phyloP scores from a whole-genome alignment of 2,888 invertebrate species.

The Sesia bembeciformis region DNA sequence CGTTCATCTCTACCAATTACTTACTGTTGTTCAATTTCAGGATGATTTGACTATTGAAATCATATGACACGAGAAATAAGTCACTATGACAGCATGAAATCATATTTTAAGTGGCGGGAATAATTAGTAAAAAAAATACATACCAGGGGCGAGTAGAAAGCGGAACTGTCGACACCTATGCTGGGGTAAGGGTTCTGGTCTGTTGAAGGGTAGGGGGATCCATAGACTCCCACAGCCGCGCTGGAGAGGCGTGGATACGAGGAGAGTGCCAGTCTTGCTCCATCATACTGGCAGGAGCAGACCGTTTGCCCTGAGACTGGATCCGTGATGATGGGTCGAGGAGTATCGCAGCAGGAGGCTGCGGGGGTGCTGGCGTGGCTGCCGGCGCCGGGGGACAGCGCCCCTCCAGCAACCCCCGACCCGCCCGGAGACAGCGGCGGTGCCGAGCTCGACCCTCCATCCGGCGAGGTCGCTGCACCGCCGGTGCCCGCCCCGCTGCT shows the following conservation, averaged over 20 bases:
- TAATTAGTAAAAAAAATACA: conserved; percentile 56
- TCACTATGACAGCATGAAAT: background rate
- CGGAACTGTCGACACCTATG: conserved; percentile 94
- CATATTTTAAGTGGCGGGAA: background rate
- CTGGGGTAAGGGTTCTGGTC: conserved; percentile 95
- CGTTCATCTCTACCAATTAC: no score
- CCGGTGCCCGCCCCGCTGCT: conserved; percentile 83
- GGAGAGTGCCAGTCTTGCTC: conserved; percentile 87
- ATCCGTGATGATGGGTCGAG: conserved; percentile 92
- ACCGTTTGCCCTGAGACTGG: conserved; percentile 94
- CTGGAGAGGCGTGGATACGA: conserved; percentile 85
- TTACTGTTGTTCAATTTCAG: no score
- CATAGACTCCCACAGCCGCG: conserved; percentile 87
- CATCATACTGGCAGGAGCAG: conserved; percentile 95
- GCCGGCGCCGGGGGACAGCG: conserved; percentile 74
- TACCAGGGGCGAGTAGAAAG: conserved; percentile 96
- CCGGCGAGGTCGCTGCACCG: conserved; percentile 83
- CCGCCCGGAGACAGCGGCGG: conserved; percentile 83
- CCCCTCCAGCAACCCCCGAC: conserved; percentile 76
- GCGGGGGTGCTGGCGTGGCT: conserved; percentile 70
- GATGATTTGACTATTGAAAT: no score
- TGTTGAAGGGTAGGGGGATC: conserved; percentile 90
- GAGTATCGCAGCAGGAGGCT: conserved; percentile 89
- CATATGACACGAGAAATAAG: background rate
- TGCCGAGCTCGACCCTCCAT: conserved; percentile 80